Percentiles rank a stretch among this genome's conserved stretches.
These are phyloP conservation scores for Phenganax marumi DNA, from an alignment of 92 coral and sea anemone genomes.

Conservation along the genomic window DNA sequence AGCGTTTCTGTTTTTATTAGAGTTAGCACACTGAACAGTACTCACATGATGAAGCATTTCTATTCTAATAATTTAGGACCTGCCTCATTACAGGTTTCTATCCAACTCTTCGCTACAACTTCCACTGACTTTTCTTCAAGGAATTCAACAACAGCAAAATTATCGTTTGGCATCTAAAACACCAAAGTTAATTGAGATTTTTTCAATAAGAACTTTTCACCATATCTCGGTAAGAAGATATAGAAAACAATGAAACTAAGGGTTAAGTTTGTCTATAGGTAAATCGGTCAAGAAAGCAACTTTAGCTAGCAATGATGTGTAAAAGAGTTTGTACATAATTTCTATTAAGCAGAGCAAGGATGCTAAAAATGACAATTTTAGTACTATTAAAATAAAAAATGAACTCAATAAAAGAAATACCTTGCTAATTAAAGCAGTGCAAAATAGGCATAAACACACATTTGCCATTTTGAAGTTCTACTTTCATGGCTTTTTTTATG, in stretches of 20 bases:
- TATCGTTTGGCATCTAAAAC: background rate
- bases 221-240: background rate
- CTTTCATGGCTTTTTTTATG: background rate
- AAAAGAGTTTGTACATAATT: too few relatives aligned
- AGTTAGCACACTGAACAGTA: too few relatives aligned
- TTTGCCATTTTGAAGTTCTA: background rate
- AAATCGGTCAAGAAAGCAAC: too few relatives aligned
- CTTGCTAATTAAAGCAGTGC: background rate
- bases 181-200: background rate
- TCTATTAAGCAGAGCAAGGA: too few relatives aligned
- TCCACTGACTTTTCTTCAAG: background rate
- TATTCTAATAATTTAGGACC: background rate
- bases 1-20: background rate
- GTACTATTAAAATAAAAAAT: background rate
- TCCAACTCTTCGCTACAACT: background rate
- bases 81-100: background rate
- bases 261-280: too few relatives aligned
- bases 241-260: too few relatives aligned
- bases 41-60: too few relatives aligned
- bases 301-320: too few relatives aligned
- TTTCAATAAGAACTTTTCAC: background rate
- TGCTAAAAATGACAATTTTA: too few relatives aligned
- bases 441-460: background rate
- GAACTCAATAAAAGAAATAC: background rate
- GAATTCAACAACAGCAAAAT: background rate